Conservation (phyloP, 2,113 vertebrate species). For the Diglossa brunneiventris region DNA sequence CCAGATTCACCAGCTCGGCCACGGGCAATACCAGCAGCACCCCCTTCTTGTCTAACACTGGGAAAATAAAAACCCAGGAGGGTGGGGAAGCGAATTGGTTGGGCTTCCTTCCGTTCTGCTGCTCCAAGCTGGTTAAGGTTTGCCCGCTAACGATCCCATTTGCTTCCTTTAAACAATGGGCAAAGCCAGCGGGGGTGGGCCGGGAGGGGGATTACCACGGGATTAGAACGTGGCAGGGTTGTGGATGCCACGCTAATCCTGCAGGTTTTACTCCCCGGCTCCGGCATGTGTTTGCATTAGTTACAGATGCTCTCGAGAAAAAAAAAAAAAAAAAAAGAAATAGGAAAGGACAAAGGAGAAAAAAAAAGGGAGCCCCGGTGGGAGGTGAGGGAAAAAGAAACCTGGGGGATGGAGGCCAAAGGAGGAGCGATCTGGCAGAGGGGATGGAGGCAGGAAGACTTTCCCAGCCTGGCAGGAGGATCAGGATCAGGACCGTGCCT, state of each 20-base stretch:
- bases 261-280: slow-evolving; percentile 23
- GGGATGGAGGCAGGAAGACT: not conserved
- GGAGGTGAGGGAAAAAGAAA: not conserved
- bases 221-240: slow-evolving; percentile 31
- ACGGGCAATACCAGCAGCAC: not conserved
- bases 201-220: slow-evolving; percentile 13
- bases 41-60: fast-evolving
- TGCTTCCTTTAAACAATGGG: slow-evolving; percentile 57
- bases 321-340: not conserved
- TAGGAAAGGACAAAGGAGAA: not conserved
- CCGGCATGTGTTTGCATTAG: slow-evolving; percentile 31
- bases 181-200: slow-evolving; percentile 29
- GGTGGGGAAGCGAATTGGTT: not conserved
- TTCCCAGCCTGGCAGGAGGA: fast-evolving
- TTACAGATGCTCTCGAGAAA: slow-evolving; percentile 1
- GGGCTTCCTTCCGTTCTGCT: slow-evolving; percentile 4
- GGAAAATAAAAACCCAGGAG: not conserved
- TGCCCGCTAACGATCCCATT: slow-evolving; percentile 48
- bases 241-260: slow-evolving; percentile 36
- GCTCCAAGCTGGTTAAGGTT: slow-evolving; percentile 49
- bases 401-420: fast-evolving
- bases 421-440: not conserved
- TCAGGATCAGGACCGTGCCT: not conserved
- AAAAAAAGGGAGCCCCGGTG: not conserved
- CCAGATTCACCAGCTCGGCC: not conserved